Percentiles rank a stretch among this genome's conserved stretches.
Evolutionary conservation across 2,113 vertebrate genomes (phyloP).

Genomic region (Vombatus ursinus): DNA sequence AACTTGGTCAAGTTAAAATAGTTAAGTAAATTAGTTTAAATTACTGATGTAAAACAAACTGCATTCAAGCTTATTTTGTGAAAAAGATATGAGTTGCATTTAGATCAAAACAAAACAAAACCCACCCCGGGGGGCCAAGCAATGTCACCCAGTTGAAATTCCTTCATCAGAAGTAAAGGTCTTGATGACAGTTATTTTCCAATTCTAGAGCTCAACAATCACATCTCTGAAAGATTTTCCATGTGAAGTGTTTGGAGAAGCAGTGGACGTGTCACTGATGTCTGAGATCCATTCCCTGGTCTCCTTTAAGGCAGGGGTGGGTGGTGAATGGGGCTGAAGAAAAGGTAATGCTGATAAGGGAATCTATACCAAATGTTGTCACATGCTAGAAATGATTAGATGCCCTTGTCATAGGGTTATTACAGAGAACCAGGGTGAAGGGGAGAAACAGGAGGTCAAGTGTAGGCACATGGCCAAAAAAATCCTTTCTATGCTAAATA

Average conservation of each 20-base stretch:
- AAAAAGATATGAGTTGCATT: neutral
- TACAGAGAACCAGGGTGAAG: conserved; percentile 71
- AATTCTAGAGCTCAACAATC: conserved; percentile 80
- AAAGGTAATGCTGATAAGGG: conserved; percentile 82
- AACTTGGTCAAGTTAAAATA: conserved; percentile 50
- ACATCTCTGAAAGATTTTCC: conserved; percentile 79
- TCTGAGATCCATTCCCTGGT: conserved; percentile 67
- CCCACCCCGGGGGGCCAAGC: conserved; percentile 9
- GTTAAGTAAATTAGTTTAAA: conserved; percentile 58
- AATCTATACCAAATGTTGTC: conserved; percentile 85
- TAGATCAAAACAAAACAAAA: conserved; percentile 38
- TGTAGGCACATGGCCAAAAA: conserved; percentile 61
- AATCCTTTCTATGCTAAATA: neutral
- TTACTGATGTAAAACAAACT: conserved; percentile 37
- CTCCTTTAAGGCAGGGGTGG: conserved; percentile 72
- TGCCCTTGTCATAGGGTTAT: conserved; percentile 80
- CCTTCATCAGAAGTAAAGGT: conserved; percentile 77
- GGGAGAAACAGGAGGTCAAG: conserved; percentile 77
- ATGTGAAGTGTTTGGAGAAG: conserved; percentile 82
- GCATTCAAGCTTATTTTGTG: conserved; percentile 25
- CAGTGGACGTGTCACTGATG: conserved; percentile 84
- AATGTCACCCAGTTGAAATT: conserved; percentile 77
- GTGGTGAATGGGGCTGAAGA: conserved; percentile 57
- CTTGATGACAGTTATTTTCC: conserved; percentile 88
- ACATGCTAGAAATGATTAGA: conserved; percentile 82